Evolutionary conservation across 23 tunicate genomes (phyloP), one percentile per base, ranked within the genome.

Genomic region (Ciona savignyi): DNA sequence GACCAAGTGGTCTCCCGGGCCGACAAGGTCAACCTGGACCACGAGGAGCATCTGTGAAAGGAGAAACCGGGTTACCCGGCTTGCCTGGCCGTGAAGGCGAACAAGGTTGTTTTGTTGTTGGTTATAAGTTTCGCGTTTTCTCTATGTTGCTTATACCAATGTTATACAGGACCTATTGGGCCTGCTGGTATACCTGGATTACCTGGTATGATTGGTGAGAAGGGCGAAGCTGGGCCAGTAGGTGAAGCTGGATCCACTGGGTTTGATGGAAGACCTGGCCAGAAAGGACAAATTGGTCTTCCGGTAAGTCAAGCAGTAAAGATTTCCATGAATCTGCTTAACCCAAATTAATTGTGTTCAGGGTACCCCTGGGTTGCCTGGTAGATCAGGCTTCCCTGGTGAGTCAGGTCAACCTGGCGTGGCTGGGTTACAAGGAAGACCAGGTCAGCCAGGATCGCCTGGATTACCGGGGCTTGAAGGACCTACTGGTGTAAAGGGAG

Each of bases 171-270:
- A 0, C 95, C 86, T 1, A 71, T 23, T 19, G 90, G 95, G 4
- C 66, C 66, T 19, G 77, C 85, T 27, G 97, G 97, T 19, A 25
- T 72, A 15, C 74, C 78, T 34, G 95, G 95, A 19, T 29, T 35
- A 4, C 72, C 29, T 11, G 95, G 95, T 31, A 25, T 24, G 6
- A 22, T 51, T 3, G 97, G 97, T 23, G 73, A 67, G 31, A 90
- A 83, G 32, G 97, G 97, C n/a, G 89, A 83, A 35, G 31, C 51
- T 11, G 97, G 97, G 6, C 24, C 48, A 60, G 1, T 63, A 6
- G 97, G 97, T 29, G 73, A 34, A 2, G 65, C 70, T 23, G 85
- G 85, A n/a, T 23, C 27, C 42, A 23, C 23, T 33, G 89, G 89
- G 2, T 28, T 64, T 2, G 66, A 61, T 6, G 89, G 89, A 77